Evolutionary conservation across 2,888 invertebrate genomes (phyloP).

Genomic region (Platypus cylindrus): DNA sequence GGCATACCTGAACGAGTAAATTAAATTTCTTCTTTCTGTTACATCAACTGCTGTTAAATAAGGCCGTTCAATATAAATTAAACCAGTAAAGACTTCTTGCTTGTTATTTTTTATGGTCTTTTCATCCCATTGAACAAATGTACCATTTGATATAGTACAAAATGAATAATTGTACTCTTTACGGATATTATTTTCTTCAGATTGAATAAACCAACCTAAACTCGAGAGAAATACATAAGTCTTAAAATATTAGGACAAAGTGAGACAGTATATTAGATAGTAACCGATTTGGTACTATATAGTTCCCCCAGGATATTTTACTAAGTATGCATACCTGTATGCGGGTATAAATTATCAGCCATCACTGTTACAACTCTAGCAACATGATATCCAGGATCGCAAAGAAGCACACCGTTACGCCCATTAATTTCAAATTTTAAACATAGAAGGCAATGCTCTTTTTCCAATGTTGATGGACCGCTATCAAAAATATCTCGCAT

Average conservation of each 20-base stretch:
- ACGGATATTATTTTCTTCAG: slow-evolving; percentile 59
- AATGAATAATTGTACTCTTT: slow-evolving; percentile 77
- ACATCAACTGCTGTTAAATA: slow-evolving; percentile 73
- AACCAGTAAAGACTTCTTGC: slow-evolving; percentile 43
- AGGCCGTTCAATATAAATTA: slow-evolving; percentile 68
- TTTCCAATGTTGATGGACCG: slow-evolving; percentile 54
- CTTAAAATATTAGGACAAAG: not conserved
- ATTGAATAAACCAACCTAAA: slow-evolving; percentile 77
- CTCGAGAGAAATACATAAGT: no score
- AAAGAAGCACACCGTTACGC: slow-evolving; percentile 62
- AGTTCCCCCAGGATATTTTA: not conserved
- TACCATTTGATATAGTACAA: slow-evolving; percentile 50
- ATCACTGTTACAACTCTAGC: slow-evolving; percentile 76
- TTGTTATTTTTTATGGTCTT: slow-evolving; percentile 56
- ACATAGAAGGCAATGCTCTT: slow-evolving; percentile 78
- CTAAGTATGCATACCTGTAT: slow-evolving; percentile 51
- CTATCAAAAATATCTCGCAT: slow-evolving; percentile 43
- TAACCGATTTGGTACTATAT: not conserved
- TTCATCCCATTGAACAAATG: slow-evolving; percentile 80
- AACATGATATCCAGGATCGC: slow-evolving; percentile 88
- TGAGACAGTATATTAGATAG: not conserved
- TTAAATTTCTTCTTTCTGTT: slow-evolving; percentile 78
- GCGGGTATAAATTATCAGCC: slow-evolving; percentile 72
- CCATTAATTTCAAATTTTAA: slow-evolving; percentile 60
- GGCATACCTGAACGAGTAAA: slow-evolving; percentile 26